Evolutionary conservation across 1,140 invertebrate species (phyloP), one percentile per base, ranked within the genome.

Genomic region (Drosophila kanapiae): DNA sequence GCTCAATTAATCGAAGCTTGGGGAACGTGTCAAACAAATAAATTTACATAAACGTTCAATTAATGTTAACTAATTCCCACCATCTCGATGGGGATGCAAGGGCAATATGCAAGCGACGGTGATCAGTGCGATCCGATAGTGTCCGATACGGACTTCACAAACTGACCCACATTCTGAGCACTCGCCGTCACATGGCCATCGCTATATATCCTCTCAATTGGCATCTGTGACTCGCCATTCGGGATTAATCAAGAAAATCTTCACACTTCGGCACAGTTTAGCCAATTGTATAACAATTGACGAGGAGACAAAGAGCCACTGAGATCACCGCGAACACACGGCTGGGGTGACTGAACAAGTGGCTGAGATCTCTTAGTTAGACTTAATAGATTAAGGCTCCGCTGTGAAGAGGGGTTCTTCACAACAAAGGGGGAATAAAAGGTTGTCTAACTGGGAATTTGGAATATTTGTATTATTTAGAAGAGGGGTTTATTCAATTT

Each of bases 31-130:
- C 81, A 74, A 90, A 69, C 78, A 72, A 90, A 85, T 90, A 71
- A 90, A 88, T 88, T 88, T 85, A 78, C 85, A 88, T 85, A 69
- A 49, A 53, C 70, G 48, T 60, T 35, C 58, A 62, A 71, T 67
- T 81, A 78, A 88, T 85, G 59, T 78, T 81, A 72, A 71, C 14
- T 78, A 79, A 82, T 87, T 60, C 23, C 48, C 29, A 16, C 16
- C 37, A n/a, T 37, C 77, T 37, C 27, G 38, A 37, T 51, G 60
- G 63, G 53, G 42, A n/a, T 79, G 76, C 76, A 79, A 79, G 76
- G 76, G 76, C 56, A 62, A 7, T 35, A 11, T 47, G 40, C 31
- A 43, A 43, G 11, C 38, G 27, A 27, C 65, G 53, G 58, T 42
- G 58, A 85, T 87, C 82, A 68, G 58, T 65, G 60, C 33, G 43